phyloP scores from a whole-genome alignment of 2,797 vertebrate genomes.

The Spinus olivaceus region DNA sequence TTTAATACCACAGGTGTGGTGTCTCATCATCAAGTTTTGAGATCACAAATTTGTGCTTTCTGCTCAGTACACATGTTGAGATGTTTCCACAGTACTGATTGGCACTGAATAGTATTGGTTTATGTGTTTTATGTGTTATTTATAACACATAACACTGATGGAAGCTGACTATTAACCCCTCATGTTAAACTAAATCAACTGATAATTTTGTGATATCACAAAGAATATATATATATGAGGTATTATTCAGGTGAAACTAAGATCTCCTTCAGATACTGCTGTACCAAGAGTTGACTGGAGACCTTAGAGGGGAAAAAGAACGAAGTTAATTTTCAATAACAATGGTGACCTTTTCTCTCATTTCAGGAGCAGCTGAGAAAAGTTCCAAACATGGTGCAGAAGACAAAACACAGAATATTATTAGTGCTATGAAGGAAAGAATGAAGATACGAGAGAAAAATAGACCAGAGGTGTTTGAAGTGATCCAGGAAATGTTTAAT shows the following conservation, averaged over 20 bases:
- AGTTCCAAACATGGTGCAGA: conserved; percentile 97
- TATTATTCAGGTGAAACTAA: background rate
- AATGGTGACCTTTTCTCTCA: background rate
- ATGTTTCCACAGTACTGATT: background rate
- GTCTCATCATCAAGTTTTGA: background rate
- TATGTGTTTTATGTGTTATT: background rate
- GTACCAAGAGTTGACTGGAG: background rate
- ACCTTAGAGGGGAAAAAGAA: background rate
- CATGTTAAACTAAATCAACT: background rate
- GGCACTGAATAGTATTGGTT: background rate
- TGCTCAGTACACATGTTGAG: background rate
- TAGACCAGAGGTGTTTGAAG: conserved; percentile 92
- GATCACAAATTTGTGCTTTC: background rate
- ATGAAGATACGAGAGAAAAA: conserved; percentile 99
- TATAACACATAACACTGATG: background rate
- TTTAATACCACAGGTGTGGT: background rate
- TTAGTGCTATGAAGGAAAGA: conserved; percentile 97
- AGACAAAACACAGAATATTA: conserved; percentile 97
- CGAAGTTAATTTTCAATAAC: background rate
- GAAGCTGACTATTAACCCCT: background rate
- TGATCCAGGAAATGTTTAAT: conserved; percentile 95
- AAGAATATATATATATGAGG: background rate
- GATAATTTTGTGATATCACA: background rate
- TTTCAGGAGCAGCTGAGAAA: conserved; percentile 94
- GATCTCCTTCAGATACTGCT: background rate